Base-by-base conservation (phyloP, 2,113 vertebrate species). In the Campylorhamphus procurvoides region DNA sequence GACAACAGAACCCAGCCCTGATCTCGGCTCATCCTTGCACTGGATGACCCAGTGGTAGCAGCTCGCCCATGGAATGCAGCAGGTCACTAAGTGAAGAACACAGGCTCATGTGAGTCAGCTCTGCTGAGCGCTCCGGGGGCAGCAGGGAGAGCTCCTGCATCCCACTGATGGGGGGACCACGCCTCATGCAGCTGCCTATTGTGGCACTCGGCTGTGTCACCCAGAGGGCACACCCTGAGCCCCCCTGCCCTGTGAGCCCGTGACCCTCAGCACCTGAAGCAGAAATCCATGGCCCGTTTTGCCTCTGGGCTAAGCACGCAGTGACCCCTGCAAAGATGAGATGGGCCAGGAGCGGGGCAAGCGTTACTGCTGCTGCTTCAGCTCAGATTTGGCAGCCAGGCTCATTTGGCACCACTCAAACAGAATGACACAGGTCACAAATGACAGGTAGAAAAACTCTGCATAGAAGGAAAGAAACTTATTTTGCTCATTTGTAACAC, bases 91-190 rank as follows among this genome's bases (percentile, higher is more conserved):
- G 0, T 44, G 73, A 42, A 60, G 82, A 60, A 53, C 7, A 10
- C 0, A 0, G 33, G n/a, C 31, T 50, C 18, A 5, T 5, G 0
- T 4, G 7, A 82, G 2, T 25, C 33, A 72, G 52, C 3, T 56
- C 46, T 71, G 60, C 56, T 68, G 84, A 66, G 60, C 22, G 27
- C 44, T 60, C 29, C 66, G 12, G 14, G 39, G 35, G 23, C 9
- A 52, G 3, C 27, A 5, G 29, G 63, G 56, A 63, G 33, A 24
- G 35, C 29, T 10, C 4, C n/a, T 27, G 15, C n/a, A 71, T 27
- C 44, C 23, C 24, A 20, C 29, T 50, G 58, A 23, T 17, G 40
- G 42, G 37, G 20, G 40, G 19, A 49, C 39, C 35, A n/a, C 14
- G 1, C 10, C n/a, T 35, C 39, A 16, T 4, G 19, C 29, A 73